These are phyloP conservation scores for Drosophila novamexicana DNA, from an alignment of 1,140 invertebrate species.

Conservation along the genomic window DNA sequence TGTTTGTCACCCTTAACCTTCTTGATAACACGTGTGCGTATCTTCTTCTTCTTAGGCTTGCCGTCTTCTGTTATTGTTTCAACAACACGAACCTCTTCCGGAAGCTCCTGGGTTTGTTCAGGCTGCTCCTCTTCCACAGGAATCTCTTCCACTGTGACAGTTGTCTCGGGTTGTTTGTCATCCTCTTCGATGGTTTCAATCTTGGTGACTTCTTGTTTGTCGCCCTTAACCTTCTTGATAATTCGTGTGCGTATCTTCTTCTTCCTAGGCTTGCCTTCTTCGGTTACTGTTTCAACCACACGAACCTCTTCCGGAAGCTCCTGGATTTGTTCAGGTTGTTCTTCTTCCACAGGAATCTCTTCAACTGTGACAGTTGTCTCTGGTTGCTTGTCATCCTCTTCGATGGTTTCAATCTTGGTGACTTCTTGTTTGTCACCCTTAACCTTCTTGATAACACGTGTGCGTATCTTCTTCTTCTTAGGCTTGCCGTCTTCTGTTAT, in stretches of 20 bases:
- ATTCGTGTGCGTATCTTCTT: conserved; percentile 29
- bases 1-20: conserved; percentile 31
- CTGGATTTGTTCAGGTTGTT: conserved; percentile 12
- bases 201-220: conserved; percentile 34
- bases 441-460: conserved; percentile 30
- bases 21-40: conserved; percentile 35
- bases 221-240: conserved; percentile 36
- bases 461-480: conserved; percentile 27
- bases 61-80: conserved; percentile 32
- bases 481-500: conserved; percentile 20
- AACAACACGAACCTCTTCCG: conserved; percentile 21
- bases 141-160: conserved; percentile 18
- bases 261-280: conserved; percentile 25
- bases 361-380: conserved; percentile 23
- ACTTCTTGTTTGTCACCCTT: conserved; percentile 34
- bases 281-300: conserved; percentile 11
- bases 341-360: conserved; percentile 22
- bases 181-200: conserved; percentile 28
- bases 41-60: conserved; percentile 39
- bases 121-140: conserved; percentile 8
- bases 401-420: conserved; percentile 29
- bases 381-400: conserved; percentile 22
- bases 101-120: conserved; percentile 13
- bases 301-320: conserved; percentile 23
- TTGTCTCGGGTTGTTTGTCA: conserved; percentile 15